phyloP scores from a whole-genome alignment of 2,888 invertebrate species.

The Clostera curtula region DNA sequence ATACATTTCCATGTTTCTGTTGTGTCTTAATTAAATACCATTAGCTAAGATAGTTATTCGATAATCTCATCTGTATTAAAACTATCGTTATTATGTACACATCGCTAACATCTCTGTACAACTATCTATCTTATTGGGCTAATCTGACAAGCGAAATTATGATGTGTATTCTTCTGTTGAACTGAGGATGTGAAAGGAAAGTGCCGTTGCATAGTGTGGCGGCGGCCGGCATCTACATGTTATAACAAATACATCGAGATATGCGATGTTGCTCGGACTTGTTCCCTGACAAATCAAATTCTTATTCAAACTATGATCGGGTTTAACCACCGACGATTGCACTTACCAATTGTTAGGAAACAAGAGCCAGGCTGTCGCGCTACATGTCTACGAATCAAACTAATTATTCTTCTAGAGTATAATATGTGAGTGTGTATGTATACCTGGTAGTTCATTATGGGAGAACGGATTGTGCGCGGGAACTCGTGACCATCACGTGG shows the following conservation, averaged over 20 bases:
- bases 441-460: constrained; percentile 53
- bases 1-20: constrained; percentile 55
- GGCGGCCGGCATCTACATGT: constrained; percentile 64
- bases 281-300: constrained; percentile 19
- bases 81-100: constrained; percentile 68
- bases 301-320: constrained; percentile 3
- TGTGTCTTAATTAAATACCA: constrained; percentile 63
- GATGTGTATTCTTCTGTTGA: constrained; percentile 44
- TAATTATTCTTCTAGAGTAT: constrained; percentile 74
- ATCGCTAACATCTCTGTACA: constrained; percentile 67
- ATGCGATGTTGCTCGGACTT: constrained; percentile 33
- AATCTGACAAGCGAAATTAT: constrained; percentile 57
- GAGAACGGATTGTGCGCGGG: constrained; percentile 48
- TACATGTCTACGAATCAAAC: constrained; percentile 74
- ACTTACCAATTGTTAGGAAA: constrained; percentile 15
- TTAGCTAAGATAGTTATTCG: constrained; percentile 68
- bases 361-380: constrained; percentile 41
- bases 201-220: constrained; percentile 47
- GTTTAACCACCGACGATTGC: constrained; percentile 1
- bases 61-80: constrained; percentile 65
- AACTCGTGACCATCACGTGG: constrained; percentile 51
- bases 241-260: constrained; percentile 73
- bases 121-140: constrained; percentile 64
- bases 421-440: constrained; percentile 70
- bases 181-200: constrained; percentile 64